Percentiles rank a stretch among this genome's conserved stretches.
These are phyloP conservation scores for Morone saxatilis DNA, from an alignment of 2,113 vertebrate species.

Conservation along the genomic window DNA sequence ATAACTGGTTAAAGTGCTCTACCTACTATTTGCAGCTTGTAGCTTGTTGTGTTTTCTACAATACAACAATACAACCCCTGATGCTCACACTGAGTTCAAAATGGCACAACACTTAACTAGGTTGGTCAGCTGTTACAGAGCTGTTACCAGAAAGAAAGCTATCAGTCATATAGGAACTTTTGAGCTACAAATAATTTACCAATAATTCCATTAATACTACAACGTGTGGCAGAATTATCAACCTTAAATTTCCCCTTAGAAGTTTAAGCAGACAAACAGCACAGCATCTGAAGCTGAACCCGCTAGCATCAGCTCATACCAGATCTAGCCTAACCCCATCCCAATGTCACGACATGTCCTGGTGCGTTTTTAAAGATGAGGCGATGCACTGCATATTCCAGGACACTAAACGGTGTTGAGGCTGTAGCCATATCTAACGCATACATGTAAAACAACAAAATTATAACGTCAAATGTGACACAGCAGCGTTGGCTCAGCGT, in stretches of 20 bases:
- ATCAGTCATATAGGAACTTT: fast-evolving
- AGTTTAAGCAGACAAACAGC: background rate
- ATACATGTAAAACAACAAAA: background rate
- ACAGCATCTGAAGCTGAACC: background rate
- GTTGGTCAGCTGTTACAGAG: background rate
- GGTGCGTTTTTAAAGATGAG: fast-evolving
- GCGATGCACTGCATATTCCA: fast-evolving
- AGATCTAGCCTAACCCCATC: constrained; percentile 16
- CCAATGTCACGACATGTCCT: constrained; percentile 64
- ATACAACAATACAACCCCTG: background rate
- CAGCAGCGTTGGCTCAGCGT: background rate
- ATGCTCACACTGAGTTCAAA: background rate
- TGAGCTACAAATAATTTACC: background rate
- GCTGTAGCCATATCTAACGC: fast-evolving
- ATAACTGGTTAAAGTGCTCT: background rate
- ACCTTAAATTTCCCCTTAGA: background rate
- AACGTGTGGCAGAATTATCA: background rate
- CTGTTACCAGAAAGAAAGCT: background rate
- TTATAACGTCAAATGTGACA: background rate
- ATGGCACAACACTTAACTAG: background rate
- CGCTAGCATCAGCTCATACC: constrained; percentile 28
- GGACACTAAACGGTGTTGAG: fast-evolving
- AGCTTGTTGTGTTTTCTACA: no score
- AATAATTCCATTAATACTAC: background rate
- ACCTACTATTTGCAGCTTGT: background rate